Conservation (phyloP, 1,140 invertebrate species). For the Bombus waltoni region DNA sequence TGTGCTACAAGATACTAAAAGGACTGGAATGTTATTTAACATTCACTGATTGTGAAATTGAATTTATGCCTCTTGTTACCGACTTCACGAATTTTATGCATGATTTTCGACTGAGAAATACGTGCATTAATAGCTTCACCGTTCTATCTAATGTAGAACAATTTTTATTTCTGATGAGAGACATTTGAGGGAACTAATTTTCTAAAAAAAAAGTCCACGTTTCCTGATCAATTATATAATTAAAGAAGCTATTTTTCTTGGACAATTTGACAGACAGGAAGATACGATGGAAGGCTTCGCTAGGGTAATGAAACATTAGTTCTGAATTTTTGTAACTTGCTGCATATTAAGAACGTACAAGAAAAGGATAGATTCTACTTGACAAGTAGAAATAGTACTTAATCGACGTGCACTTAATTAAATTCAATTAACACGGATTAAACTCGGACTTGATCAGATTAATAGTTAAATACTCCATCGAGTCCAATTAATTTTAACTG, state of each 20-base stretch:
- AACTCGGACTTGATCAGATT: background rate
- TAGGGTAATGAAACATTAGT: background rate
- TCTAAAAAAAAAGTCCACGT: no score
- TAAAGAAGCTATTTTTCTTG: background rate
- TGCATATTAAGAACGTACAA: background rate
- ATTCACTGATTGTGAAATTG: background rate
- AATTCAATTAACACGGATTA: background rate
- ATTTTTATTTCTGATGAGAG: background rate
- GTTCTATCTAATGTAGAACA: background rate
- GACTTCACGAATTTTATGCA: background rate
- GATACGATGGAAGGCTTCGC: background rate
- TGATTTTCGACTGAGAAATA: background rate
- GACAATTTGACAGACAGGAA: background rate
- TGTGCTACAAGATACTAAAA: background rate
- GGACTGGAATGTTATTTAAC: background rate
- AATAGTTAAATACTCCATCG: background rate
- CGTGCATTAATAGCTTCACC: background rate
- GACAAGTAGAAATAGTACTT: background rate
- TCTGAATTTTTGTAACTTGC: background rate
- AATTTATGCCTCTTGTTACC: background rate
- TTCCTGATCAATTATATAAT: background rate
- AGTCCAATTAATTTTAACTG: background rate
- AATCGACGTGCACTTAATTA: background rate
- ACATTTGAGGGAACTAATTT: background rate
- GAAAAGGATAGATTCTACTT: background rate